Base-by-base conservation (phyloP, 1,140 invertebrate genomes). In the Euschistus heros region DNA sequence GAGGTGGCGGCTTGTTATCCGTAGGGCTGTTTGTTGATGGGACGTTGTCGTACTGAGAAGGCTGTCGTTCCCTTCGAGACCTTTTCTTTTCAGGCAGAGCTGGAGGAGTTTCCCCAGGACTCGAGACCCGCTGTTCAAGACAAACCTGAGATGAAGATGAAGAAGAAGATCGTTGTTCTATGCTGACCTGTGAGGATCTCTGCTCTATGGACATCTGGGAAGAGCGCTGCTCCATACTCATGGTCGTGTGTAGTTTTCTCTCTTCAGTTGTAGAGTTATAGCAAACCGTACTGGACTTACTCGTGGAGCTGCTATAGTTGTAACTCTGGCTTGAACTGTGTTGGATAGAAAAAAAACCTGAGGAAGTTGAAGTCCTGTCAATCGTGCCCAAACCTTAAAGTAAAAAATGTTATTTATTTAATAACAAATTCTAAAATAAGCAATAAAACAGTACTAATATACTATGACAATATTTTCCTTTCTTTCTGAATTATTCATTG, bases 31-130 rank as follows among this genome's bases (percentile, higher is more conserved):
- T 62, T n/a, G 60, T 42, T 2, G 83, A 80, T 65, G 81, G 78
- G 65, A 85, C 80, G 73, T 88, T 87, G 74, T 89, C 87, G 73
- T 88, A 88, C 60, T 86, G 85, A 37, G 86, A 87, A n/a, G 82
- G 80, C 60, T 84, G 79, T 50, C 85, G 73, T 68, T 83, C 80
- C 72, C 75, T 71, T 33, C 78, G 79, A 62, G 75, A 77, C 33
- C 67, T 57, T 24, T 67, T 67, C 60, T 88, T 84, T 22, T 77
- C 80, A 26, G 86, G 86, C 68, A 88, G 75, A 2, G 86, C 84
- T 2, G 86, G 86, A 18, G 85, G 85, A 61, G 75, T 66, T 5
- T 64, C 62, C 18, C 26, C 47, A 3, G 60, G 8, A 54, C 60
- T 62, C 0, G 55, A 64, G 2, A 24, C 14, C 37, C 20, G 7